Conservation (phyloP, 2,888 invertebrate species). For the Molorchus minor region DNA sequence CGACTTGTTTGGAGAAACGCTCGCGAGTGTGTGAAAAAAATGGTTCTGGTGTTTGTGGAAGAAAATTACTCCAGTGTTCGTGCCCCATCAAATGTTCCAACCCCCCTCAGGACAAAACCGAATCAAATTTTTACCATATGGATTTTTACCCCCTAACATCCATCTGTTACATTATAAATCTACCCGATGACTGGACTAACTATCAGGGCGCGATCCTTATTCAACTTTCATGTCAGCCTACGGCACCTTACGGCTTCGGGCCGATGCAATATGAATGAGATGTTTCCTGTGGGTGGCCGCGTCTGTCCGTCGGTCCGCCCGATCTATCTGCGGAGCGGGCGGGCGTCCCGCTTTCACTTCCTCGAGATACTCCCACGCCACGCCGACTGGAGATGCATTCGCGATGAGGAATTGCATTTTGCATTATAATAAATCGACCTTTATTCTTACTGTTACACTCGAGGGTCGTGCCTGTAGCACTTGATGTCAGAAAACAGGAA, state of each 20-base stretch:
- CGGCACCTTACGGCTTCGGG: slow-evolving; percentile 9
- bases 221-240: slow-evolving; percentile 5
- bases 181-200: too few species aligned
- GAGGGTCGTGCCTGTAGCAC: slow-evolving; percentile 3
- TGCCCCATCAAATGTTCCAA: too few species aligned
- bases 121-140: too few species aligned
- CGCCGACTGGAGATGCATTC: slow-evolving; percentile 9
- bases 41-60: too few species aligned
- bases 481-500: too few species aligned
- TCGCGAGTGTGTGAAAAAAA: too few species aligned
- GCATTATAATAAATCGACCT: slow-evolving; percentile 11
- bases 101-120: too few species aligned
- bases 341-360: slow-evolving; percentile 10
- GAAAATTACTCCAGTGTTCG: too few species aligned
- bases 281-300: slow-evolving; percentile 25
- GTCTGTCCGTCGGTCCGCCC: slow-evolving; percentile 12
- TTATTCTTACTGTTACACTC: slow-evolving; percentile 11
- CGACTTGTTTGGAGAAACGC: too few species aligned
- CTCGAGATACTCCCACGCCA: slow-evolving; percentile 16
- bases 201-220: slow-evolving; percentile 18
- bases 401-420: slow-evolving; percentile 12
- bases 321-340: background rate
- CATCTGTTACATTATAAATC: too few species aligned
- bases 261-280: slow-evolving; percentile 28
- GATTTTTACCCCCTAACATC: too few species aligned